A percentile compares a stretch with the other conserved stretches of the same genome.
Conservation (phyloP, 2,888 invertebrate species). For the Alviniconcha strummeri region DNA sequence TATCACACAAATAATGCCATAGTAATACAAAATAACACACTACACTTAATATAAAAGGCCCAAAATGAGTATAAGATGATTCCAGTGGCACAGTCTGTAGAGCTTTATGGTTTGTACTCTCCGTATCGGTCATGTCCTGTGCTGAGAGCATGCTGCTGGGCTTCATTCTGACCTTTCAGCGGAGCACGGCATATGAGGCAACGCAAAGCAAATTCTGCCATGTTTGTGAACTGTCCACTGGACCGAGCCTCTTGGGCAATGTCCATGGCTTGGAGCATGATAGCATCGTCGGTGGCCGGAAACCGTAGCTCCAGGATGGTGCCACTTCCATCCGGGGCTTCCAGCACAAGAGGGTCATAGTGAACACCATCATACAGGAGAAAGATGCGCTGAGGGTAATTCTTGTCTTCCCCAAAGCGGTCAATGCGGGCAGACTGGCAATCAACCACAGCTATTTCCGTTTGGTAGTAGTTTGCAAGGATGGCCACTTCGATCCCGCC, state of each 20-base stretch:
- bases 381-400: constrained; percentile 88
- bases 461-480: constrained; percentile 87
- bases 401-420: constrained; percentile 92
- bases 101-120: constrained; percentile 62
- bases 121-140: constrained; percentile 83
- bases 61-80: too few relatives aligned
- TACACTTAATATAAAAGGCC: too few relatives aligned
- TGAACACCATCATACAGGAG: constrained; percentile 96
- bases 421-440: constrained; percentile 90
- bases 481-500: constrained; percentile 95
- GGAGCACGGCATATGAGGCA: constrained; percentile 87
- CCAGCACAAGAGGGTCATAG: constrained; percentile 94
- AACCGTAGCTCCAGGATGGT: constrained; percentile 83
- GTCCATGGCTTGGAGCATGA: constrained; percentile 87
- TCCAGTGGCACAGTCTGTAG: too few relatives aligned
- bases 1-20: too few relatives aligned
- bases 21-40: too few relatives aligned
- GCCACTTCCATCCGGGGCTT: constrained; percentile 76
- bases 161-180: constrained; percentile 87
- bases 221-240: constrained; percentile 92
- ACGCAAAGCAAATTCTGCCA: constrained; percentile 88
- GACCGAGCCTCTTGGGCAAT: constrained; percentile 91
- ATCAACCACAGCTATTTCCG: constrained; percentile 95
- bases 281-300: constrained; percentile 82
- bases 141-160: constrained; percentile 87